Evolutionary conservation across 2,888 invertebrate species (phyloP).

Genomic region (Anarsia innoxiella): DNA sequence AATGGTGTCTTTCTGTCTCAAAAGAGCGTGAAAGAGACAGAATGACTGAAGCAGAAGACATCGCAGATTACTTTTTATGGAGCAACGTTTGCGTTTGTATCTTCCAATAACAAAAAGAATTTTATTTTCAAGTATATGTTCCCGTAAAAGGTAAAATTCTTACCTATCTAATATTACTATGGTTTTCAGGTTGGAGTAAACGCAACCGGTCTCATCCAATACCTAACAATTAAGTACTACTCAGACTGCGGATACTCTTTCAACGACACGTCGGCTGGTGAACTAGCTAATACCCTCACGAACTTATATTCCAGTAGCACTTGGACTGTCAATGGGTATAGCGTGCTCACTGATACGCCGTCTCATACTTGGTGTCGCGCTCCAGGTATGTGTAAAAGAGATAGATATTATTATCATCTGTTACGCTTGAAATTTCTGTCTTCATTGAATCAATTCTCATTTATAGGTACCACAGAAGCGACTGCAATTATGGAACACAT

Average conservation of each 20-base stretch:
- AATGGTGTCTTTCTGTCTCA: no score
- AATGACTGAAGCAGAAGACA: no score
- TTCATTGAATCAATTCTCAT: no score
- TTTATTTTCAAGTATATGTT: no score
- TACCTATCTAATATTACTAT: no score
- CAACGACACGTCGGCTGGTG: slow-evolving; percentile 45
- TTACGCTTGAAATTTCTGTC: no score
- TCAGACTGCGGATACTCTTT: slow-evolving; percentile 48
- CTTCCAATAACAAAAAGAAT: no score
- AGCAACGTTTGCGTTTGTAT: no score
- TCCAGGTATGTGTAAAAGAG: slow-evolving; percentile 80
- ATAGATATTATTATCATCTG: no score
- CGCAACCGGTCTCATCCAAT: slow-evolving; percentile 72
- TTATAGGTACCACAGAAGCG: slow-evolving; percentile 72
- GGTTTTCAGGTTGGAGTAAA: slow-evolving; percentile 75
- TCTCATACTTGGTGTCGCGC: slow-evolving; percentile 80
- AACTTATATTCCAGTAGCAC: slow-evolving; percentile 72
- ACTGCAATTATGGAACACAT: slow-evolving; percentile 75
- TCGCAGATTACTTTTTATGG: no score
- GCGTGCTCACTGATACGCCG: slow-evolving; percentile 78
- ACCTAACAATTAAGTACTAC: slow-evolving; percentile 60
- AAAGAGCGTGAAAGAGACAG: no score
- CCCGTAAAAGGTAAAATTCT: no score
- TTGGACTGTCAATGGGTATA: slow-evolving; percentile 62
- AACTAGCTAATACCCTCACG: slow-evolving; percentile 33